Base-by-base conservation (phyloP, 2,888 invertebrate genomes). In the Nomada ferruginata region DNA sequence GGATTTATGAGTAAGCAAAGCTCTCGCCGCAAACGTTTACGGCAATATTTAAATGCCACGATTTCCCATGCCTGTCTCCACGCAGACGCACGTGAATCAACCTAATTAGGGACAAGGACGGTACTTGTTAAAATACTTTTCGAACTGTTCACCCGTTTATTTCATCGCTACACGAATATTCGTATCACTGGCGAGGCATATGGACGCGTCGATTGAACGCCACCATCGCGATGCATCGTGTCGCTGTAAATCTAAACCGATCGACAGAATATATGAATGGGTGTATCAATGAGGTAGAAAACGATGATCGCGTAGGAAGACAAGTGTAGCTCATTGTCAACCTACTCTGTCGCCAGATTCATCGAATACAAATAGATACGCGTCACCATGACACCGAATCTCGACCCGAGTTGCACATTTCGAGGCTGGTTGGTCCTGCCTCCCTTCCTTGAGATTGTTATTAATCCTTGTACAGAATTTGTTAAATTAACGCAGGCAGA, bases 371-470 rank as follows among this genome's bases (percentile, higher is more conserved):
- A 65, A 87, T 63, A 85, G 57, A 50, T 50, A 63, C 69, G 76
- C 59, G 66, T 76, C 86, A 84, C 87, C 88, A 64, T 87, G 86
- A 88, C 88, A 86, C 84, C 78, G 79, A 88, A 86, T 88, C 84
- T 88, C 75, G 77, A 76, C 83, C 77, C 68, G 71, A 68, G 79
- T 79, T 60, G 64, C 70, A 70, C 63, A 71, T 87, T 85, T 76
- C 73, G 84, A 84, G 68, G 55, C 70, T 74, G 64, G 59, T 64
- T 64, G 44, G 57, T 47, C 76, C 60, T 70, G 53, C 36, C 42
- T 42, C 10, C 26, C 20, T 63, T 26, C 53, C 23, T 53, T 13
- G 9, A 47, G 26, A n/a, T 61, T 60, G 60, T 29, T 69, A 65
- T 84, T 64, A 84, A 69, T 36, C 36, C 36, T 36, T 36, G 36